Evolutionary conservation across 2,113 vertebrate genomes (phyloP), one percentile per base, ranked within the genome.

Genomic region (Orcinus orca): DNA sequence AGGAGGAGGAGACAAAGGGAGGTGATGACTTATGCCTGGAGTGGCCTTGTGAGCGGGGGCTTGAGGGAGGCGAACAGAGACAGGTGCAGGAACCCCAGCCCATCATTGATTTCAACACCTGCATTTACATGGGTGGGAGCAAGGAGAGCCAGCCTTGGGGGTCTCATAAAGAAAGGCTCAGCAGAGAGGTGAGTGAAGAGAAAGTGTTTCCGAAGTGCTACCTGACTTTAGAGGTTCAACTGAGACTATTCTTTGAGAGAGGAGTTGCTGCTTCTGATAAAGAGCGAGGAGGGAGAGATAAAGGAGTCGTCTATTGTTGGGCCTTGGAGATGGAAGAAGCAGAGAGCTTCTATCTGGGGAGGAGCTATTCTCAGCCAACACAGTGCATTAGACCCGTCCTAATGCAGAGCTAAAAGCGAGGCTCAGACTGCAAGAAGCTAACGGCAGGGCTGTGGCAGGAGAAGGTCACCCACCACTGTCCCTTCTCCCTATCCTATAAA

Each of bases 71-170:
- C 38, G 25, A 76, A 25, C 68, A 68, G n/a, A 36, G 76, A 23
- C 13, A 15, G 29, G 2, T 0, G 25, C 26, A 55, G 53, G 50
- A 62, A n/a, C 70, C n/a, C 15, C 44, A 62, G 26, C 3, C 38
- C 2, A 8, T 6, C 73, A 29, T 2, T 1, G 21, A 36, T 12
- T 65, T 71, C 62, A 38, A 8, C 33, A 17, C 0, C 0, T 6
- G 4, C 23, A 3, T 17, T 23, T 38, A 29, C 12, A 18, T 8
- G 47, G 31, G 41, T 18, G 50, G 67, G 36, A 67, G 41, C 15
- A 26, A 26, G 3, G 3, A 68, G 44, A 84, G n/a, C 20, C 47
- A 36, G 82, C 50, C 41, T 41, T 26, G 8, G 21, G 87, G 23
- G 4, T 33, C 36, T 58, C 38, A 5, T 7, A 18, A 50, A 36